Conservation (phyloP, 2,113 vertebrate species). For the Hypocryptadius cinnamomeus region DNA sequence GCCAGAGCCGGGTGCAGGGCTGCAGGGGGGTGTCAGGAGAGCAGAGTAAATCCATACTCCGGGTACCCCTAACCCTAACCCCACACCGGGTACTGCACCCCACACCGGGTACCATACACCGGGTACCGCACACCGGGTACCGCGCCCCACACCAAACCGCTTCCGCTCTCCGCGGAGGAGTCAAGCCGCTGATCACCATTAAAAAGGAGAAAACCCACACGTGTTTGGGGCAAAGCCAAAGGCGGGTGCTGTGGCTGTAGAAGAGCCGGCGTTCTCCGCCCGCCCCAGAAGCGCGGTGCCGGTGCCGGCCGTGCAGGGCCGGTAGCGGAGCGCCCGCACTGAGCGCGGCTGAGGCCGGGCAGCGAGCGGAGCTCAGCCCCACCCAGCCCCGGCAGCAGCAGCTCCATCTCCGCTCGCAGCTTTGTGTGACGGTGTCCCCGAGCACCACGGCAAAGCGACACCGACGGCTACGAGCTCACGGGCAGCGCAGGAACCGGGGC, state of each 20-base stretch:
- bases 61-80: fast-evolving
- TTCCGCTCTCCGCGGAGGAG: too few relatives aligned
- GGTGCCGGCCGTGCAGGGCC: too few relatives aligned
- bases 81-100: too few relatives aligned
- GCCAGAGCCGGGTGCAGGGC: neutral
- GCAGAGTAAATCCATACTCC: neutral
- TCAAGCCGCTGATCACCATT: too few relatives aligned
- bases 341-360: too few relatives aligned
- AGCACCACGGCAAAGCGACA: neutral
- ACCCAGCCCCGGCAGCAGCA: neutral
- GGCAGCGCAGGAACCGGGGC: neutral
- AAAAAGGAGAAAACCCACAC: neutral
- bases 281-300: too few relatives aligned
- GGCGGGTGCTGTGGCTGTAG: fast-evolving
- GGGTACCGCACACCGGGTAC: too few relatives aligned
- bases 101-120: too few relatives aligned
- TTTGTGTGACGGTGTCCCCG: too few relatives aligned
- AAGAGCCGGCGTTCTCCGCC: fast-evolving
- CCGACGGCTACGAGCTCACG: fast-evolving
- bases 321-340: fast-evolving
- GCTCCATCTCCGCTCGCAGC: fast-evolving
- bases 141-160: too few relatives aligned
- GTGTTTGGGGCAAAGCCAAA: too few relatives aligned
- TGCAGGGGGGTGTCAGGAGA: neutral
- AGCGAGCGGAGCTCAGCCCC: neutral